Base-by-base conservation (phyloP, 2,888 invertebrate species). In the Tetragnatha montana region DNA sequence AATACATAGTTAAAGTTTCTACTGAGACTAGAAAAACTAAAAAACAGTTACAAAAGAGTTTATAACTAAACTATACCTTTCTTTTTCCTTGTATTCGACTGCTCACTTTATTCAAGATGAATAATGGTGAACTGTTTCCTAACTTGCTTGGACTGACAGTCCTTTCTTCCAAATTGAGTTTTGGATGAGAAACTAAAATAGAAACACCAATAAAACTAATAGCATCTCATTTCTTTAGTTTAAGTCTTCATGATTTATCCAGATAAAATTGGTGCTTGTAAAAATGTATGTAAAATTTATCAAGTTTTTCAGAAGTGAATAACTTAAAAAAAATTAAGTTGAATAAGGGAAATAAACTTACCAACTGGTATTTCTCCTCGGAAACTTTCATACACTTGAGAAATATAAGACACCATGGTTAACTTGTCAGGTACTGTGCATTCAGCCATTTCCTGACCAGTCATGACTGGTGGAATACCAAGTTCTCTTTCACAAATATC, bases 341-440 rank as follows among this genome's bases (percentile, higher is more conserved):
- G 4, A 35, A 35, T 4, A n/a, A 35, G 35, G 35, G 74, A 51
- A 49, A 50, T 35, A 8, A 19, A 71, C 82, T 82, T 69, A 90
- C 89, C 79, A 73, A 90, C 86, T 8, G 98, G 98, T 92, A 98
- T 97, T 94, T 98, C 98, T 76, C 98, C 97, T 92, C 97, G 96
- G 94, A 98, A 98, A 85, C 96, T 96, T 93, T 97, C 96, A 94
- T 98, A 98, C 91, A 98, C 96, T 93, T 97, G 96, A 80, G 96
- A 96, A 91, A 98, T 94, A 93, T 98, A 98, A 83, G 96, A 96
- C 21, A 97, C 95, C 94, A 97, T 95, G 71, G 96, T 95, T 78
- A 96, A 94, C 91, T 95, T 95, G 93, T 97, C 97, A 0, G 96
- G 95, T 47, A 95, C 95, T 91, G 96, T 95, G 92, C 95, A 95